Percentiles rank a stretch among this genome's conserved stretches.
phyloP scores from a whole-genome alignment of 2,797 vertebrate species.

The Sebastolobus alascanus region DNA sequence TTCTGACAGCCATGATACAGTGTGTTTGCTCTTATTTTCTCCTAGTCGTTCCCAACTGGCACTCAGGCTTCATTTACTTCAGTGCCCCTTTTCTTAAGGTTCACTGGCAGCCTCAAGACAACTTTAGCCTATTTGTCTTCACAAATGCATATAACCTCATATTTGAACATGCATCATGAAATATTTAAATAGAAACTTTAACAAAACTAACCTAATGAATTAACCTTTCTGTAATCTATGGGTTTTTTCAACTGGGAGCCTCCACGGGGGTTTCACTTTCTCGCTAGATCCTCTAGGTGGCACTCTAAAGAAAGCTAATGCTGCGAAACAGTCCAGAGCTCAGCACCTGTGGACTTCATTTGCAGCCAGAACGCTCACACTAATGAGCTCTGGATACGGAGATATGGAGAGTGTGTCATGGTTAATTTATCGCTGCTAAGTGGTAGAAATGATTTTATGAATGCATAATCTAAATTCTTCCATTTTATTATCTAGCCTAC shows the following conservation, averaged over 20 bases:
- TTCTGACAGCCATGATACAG: slow-evolving; percentile 38
- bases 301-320: slow-evolving; percentile 24
- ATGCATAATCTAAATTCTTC: slow-evolving; percentile 18
- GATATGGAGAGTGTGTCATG: slow-evolving; percentile 7
- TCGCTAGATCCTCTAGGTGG: slow-evolving; percentile 49
- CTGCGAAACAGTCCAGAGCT: not conserved
- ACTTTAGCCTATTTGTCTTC: slow-evolving; percentile 3
- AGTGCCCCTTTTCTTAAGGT: slow-evolving; percentile 30
- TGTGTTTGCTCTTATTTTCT: slow-evolving; percentile 24
- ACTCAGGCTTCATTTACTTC: slow-evolving; percentile 29
- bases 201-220: not conserved
- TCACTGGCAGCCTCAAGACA: slow-evolving; percentile 9
- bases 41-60: slow-evolving; percentile 12
- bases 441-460: slow-evolving; percentile 29
- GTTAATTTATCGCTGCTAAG: slow-evolving; percentile 23
- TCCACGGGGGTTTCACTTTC: not conserved
- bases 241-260: not conserved
- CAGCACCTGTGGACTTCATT: slow-evolving; percentile 23
- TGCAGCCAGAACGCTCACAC: slow-evolving; percentile 7
- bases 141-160: not conserved
- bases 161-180: not conserved
- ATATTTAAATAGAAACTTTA: not conserved
- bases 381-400: slow-evolving; percentile 35
- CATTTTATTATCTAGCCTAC: not conserved
- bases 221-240: not conserved